Base-by-base conservation (phyloP, 2,888 invertebrate species). In the Psylliodes chrysocephalus region DNA sequence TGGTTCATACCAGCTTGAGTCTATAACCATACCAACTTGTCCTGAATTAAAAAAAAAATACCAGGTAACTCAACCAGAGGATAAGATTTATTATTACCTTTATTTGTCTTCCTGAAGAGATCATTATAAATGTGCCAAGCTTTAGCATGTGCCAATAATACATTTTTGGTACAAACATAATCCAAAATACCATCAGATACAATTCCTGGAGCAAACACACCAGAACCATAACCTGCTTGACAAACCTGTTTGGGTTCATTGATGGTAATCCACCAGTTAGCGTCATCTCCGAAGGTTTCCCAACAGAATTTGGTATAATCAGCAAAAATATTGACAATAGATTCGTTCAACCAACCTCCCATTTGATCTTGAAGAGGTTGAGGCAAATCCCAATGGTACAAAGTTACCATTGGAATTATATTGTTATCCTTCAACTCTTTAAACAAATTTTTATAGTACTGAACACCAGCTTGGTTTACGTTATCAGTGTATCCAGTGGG, bases 261-360 rank as follows among this genome's bases (percentile, higher is more conserved):
- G 62, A 86, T 81, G 0, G 87, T 86, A 2, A 86, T 81, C 86
- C 86, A 87, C 56, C 62, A 60, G 10, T 60, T 56, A 49, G 86
- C 86, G 0, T 85, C 87, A 14, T 85, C 74, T 1, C 87, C 87
- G 46, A 64, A 66, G 12, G 69, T 35, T 28, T 73, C 72, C 35
- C 85, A 67, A 2, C 73, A 78, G 1, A 82, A 79, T 14, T 81
- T 82, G 0, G 89, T 88, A 79, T 84, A 25, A 89, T 70, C n/a
- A 92, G 84, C 73, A 88, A 90, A 75, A 90, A 84, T 59, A 93
- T 90, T 85, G 0, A 84, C 85, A 49, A 88, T 83, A 7, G 85
- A 70, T 0, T 86, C 86, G 73, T 88, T 89, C 35, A 86, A 84
- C 88, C 88, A 89, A 0, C 89, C 89, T 0, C 89, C 89, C 3